Evolutionary conservation across 2,888 invertebrate species (phyloP).

Genomic region (Camponotus fellah): DNA sequence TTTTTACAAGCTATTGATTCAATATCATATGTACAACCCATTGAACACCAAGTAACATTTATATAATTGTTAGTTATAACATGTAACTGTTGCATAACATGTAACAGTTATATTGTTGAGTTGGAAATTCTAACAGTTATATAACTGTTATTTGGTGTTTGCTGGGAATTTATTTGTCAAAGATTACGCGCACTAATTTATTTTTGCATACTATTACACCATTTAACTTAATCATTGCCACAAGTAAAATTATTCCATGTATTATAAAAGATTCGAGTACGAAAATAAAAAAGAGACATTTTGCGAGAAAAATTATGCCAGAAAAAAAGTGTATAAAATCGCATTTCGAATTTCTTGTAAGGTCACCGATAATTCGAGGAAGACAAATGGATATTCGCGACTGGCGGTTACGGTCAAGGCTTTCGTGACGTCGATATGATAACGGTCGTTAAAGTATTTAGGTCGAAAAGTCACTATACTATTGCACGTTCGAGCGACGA

Average conservation of each 20-base stretch:
- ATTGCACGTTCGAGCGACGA: conserved; percentile 68
- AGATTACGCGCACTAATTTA: background rate
- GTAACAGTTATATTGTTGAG: too few species aligned
- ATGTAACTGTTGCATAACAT: too few species aligned
- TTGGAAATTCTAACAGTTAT: too few species aligned
- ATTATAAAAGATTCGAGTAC: background rate
- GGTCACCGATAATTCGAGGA: conserved; percentile 43
- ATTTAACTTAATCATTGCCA: background rate
- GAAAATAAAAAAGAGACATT: background rate
- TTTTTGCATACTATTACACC: background rate
- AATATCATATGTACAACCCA: background rate
- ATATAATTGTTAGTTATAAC: too few species aligned
- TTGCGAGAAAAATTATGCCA: background rate
- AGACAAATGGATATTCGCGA: conserved; percentile 60
- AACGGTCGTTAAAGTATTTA: conserved; percentile 83
- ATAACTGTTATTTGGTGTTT: too few species aligned
- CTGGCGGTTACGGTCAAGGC: conserved; percentile 83
- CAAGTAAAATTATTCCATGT: background rate
- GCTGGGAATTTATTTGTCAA: background rate
- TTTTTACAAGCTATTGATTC: background rate
- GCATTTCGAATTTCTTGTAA: conserved; percentile 61
- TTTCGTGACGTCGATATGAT: conserved; percentile 78
- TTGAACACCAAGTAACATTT: too few species aligned
- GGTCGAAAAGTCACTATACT: conserved; percentile 85
- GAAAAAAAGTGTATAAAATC: conserved; percentile 52